Base-by-base conservation (phyloP, 1,140 invertebrate species). In the Drosophila arawakana region DNA sequence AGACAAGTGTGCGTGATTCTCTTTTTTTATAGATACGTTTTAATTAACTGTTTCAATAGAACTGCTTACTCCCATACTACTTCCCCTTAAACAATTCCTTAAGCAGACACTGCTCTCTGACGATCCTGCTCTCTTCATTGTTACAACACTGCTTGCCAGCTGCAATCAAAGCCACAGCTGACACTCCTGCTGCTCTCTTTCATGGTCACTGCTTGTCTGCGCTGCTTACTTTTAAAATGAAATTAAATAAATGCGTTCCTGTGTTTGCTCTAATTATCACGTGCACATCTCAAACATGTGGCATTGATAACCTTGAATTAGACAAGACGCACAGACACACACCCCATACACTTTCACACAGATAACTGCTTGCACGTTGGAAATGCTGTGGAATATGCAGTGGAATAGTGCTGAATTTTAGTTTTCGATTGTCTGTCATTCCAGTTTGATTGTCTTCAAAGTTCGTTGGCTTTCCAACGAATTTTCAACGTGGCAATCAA, bases 401-500 rank as follows among this genome's bases (percentile, higher is more conserved):
- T 10, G 47, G 21, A 43, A 15, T 13, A 15, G 13, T 73, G 63
- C 49, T n/a, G 13, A 37, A 30, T 62, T 68, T 25, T 30, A 30
- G 41, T 50, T 37, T 57, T 21, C 37, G 58, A 21, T 34, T 65
- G n/a, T 34, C 41, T 41, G n/a, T 34, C 41, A 30, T 37, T 41
- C n/a, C 25, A 35, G 57, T 15, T 37, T 25, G 41, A 30, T 30
- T 30, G 25, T 30, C 25, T 30, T 30, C 25, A 70, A 59, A 54
- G 70, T 73, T 73, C 70, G 55, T 73, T 73, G 70, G 67, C 71
- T 73, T 30, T 25, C 30, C 46, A 52, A 34, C 47, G 35, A 18
- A 1, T 10, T 46, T 55, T 34, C 71, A 43, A 89, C 83, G 83
- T 89, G 83, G 84, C 84, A 89, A 70, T 60, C 59, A 68, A 73